These are phyloP conservation scores for Glyptemys insculpta DNA, from an alignment of 2,797 vertebrate genomes.

Conservation along the genomic window DNA sequence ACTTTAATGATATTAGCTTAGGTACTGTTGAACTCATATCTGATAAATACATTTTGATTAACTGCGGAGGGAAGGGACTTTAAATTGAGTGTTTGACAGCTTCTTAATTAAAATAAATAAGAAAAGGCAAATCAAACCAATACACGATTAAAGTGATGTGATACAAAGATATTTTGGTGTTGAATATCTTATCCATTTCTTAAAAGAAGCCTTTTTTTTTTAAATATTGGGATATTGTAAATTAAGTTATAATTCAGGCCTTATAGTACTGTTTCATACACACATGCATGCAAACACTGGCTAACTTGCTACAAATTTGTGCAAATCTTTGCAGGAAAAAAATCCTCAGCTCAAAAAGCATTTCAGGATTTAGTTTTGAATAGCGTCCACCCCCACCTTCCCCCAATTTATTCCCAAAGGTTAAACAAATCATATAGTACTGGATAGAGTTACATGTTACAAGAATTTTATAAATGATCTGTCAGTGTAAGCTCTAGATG, in stretches of 20 bases:
- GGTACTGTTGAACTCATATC: not conserved
- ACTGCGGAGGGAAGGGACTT: not conserved
- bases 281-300: not conserved
- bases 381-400: constrained; percentile 48
- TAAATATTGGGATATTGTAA: not conserved
- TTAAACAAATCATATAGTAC: constrained; percentile 72
- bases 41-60: not conserved
- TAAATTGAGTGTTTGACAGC: not conserved
- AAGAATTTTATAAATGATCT: constrained; percentile 68
- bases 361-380: constrained; percentile 36
- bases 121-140: not conserved
- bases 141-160: rapidly evolving
- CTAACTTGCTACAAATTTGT: not conserved
- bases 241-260: not conserved
- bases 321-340: constrained; percentile 8
- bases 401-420: constrained; percentile 47
- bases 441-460: constrained; percentile 55
- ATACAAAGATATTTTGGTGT: not conserved
- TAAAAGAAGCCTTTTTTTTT: not conserved
- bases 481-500: constrained; percentile 45
- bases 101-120: not conserved
- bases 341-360: not conserved
- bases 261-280: not conserved
- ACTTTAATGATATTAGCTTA: not conserved
- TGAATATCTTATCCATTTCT: not conserved